Percentiles rank a stretch among this genome's conserved stretches.
These are phyloP conservation scores for Parasteatoda tepidariorum DNA, from an alignment of 1,140 invertebrate genomes.

Conservation along the genomic window DNA sequence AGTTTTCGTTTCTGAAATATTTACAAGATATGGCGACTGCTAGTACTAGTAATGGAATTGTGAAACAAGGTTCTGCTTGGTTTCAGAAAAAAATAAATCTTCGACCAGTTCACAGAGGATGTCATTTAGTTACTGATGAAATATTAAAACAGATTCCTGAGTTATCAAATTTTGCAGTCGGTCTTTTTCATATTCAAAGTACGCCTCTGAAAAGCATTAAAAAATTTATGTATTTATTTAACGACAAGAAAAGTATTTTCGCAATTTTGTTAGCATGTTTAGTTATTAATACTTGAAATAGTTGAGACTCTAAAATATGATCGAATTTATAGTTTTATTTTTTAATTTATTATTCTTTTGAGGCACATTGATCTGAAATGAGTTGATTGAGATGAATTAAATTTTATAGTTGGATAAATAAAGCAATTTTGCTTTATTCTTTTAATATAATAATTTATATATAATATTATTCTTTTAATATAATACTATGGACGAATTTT, in stretches of 20 bases:
- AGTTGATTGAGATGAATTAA: no score
- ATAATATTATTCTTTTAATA: no score
- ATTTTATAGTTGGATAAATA: no score
- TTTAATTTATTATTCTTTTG: no score
- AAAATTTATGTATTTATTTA: slow-evolving; percentile 34
- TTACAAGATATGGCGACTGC: slow-evolving; percentile 42
- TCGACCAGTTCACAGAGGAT: slow-evolving; percentile 91
- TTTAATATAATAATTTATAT: no score
- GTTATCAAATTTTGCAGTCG: slow-evolving; percentile 90
- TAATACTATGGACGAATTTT: no score
- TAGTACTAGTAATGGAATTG: slow-evolving; percentile 36
- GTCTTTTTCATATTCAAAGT: slow-evolving; percentile 96
- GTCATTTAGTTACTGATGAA: slow-evolving; percentile 95
- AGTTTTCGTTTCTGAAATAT: slow-evolving; percentile 28
- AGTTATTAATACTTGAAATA: no score
- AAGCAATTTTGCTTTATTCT: no score
- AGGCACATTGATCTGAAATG: no score
- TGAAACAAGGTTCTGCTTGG: slow-evolving; percentile 78
- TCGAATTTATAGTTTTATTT: no score
- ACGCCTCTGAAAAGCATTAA: slow-evolving; percentile 71
- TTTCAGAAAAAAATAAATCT: slow-evolving; percentile 96
- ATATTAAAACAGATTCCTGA: slow-evolving; percentile 93
- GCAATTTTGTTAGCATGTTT: no score
- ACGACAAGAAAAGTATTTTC: not conserved
- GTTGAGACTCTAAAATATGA: no score